phyloP scores from a whole-genome alignment of 2,888 invertebrate species.

The Melinaea marsaeus region DNA sequence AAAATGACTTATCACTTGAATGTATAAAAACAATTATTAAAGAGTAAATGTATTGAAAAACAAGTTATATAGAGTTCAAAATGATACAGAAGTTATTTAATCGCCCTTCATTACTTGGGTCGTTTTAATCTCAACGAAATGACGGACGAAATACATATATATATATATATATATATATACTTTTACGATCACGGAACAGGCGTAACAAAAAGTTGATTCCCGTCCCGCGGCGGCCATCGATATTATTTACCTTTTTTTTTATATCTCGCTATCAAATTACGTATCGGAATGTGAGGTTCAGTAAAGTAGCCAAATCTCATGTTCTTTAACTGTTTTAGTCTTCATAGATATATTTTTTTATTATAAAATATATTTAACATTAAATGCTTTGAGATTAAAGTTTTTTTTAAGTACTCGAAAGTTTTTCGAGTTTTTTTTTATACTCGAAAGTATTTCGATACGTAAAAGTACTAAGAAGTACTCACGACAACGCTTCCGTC shows the following conservation, averaged over 20 bases:
- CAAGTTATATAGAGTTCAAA: conserved; percentile 19
- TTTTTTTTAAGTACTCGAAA: no score
- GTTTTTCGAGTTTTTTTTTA: no score
- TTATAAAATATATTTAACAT: not conserved
- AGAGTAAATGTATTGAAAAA: not conserved
- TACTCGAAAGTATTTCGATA: no score
- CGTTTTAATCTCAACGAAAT: conserved; percentile 55
- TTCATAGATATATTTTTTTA: not conserved
- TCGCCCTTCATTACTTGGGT: conserved; percentile 47
- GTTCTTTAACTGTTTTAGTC: conserved; percentile 17
- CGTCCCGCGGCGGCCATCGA: conserved; percentile 56
- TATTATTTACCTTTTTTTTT: conserved; percentile 67
- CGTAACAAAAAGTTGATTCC: conserved; percentile 56
- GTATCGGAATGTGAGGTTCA: conserved; percentile 65
- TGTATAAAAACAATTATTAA: no score
- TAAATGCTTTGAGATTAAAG: no score
- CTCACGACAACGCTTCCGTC: no score
- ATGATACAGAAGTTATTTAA: conserved; percentile 44
- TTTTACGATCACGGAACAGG: conserved; percentile 54
- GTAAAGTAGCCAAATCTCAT: conserved; percentile 19
- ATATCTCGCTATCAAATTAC: conserved; percentile 69
- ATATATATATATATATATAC: conserved; percentile 48
- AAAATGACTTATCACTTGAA: no score
- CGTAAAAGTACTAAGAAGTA: no score
- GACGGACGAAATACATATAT: conserved; percentile 52